Base-by-base conservation (phyloP, 2,888 invertebrate species). In the Lypha dubia region DNA sequence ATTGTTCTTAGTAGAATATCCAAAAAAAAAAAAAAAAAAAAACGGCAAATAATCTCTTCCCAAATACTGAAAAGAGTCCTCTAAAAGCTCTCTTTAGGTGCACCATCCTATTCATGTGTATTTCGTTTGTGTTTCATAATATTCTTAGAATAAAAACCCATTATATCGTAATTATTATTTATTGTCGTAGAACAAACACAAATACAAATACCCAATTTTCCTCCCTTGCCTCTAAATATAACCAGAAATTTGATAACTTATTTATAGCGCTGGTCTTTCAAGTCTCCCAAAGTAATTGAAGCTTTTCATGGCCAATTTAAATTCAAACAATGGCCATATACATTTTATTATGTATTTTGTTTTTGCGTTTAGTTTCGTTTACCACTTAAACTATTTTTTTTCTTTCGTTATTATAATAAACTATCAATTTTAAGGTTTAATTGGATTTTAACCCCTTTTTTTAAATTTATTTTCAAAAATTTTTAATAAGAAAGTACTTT, bases 401-500 rank as follows among this genome's bases (percentile, higher is more conserved):
- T 22, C 0, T 28, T 24, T 51, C 2, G 0, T 24, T 41, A n/a
- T 70, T 38, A 49, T 24, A 22, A 68, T 22, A 15, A 24, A 68
- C 68, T 15, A 68, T 68, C 11, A 53, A 35, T 22, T 53, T 68
- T 13, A 8, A 51, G 9, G n/a, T 71, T 32, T 71, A 71, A 58
- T 71, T 71, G 44, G 32, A 28, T 71, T 46, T 46, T 17, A 44
- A 32, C 24, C 70, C 58, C 28, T 58, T 58, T 44, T 32, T 56
- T 70, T 17, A 67, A 28, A 49, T 35, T 20, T 49, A 35, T 20
- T 32, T 51, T 49, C 32, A 67, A 49, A 28, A 32, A 24, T 67
- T 20, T n/a, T 35, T 32, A 22, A 49, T 35, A 51, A 17, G 22
- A 49, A 22, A 13, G 15, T 35, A 51, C 11, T 53, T 17, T 63